phyloP scores from a whole-genome alignment of 2,113 vertebrate species.

The Ibidorhyncha struthersii region DNA sequence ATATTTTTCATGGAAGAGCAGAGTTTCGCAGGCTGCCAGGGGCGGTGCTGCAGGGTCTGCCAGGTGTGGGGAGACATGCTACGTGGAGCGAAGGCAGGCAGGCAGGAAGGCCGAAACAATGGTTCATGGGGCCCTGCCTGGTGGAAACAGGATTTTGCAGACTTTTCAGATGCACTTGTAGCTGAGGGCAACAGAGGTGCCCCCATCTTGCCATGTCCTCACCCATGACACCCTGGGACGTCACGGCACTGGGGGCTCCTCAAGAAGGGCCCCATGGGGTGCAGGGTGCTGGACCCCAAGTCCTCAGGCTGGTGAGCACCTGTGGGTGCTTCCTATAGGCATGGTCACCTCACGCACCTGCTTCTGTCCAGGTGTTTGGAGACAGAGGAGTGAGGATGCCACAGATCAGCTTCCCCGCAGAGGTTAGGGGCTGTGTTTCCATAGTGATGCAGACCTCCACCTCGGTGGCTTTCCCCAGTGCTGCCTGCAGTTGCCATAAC shows the following conservation, averaged over 20 bases:
- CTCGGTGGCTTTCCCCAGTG: background rate
- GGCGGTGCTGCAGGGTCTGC: background rate
- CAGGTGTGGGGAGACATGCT: accelerated
- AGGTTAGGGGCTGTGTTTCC: background rate
- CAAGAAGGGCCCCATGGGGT: accelerated
- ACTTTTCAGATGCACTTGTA: accelerated
- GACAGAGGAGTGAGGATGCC: background rate
- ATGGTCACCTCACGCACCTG: accelerated
- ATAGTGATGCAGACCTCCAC: background rate
- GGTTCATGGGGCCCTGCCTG: background rate
- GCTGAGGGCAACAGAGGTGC: accelerated
- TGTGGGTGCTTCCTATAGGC: background rate
- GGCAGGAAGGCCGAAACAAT: background rate
- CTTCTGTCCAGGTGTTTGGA: background rate
- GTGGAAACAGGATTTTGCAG: background rate
- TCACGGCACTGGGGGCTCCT: background rate
- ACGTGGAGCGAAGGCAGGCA: background rate
- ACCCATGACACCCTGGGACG: accelerated
- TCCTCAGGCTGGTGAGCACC: accelerated
- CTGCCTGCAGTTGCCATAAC: background rate
- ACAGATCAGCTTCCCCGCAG: background rate
- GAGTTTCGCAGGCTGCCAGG: background rate
- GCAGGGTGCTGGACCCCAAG: accelerated
- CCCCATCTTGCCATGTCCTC: accelerated
- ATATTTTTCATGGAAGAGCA: background rate